These are phyloP conservation scores for Nasonia giraulti DNA, from an alignment of 1,140 invertebrate species.

Conservation along the genomic window DNA sequence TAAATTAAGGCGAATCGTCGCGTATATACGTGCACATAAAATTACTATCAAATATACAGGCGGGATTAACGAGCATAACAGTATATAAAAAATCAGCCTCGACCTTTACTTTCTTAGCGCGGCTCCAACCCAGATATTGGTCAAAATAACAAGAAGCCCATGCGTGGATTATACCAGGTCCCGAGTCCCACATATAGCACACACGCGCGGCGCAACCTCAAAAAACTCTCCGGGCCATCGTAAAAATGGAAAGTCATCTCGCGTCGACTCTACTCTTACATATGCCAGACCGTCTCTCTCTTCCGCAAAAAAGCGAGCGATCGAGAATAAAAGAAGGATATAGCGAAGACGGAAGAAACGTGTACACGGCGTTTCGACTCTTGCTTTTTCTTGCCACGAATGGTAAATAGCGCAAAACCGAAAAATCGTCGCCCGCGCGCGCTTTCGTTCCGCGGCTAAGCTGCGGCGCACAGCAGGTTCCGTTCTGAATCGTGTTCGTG, in stretches of 20 bases:
- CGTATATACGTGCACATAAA: too few relatives aligned
- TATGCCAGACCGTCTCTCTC: not conserved
- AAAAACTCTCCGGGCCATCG: not conserved
- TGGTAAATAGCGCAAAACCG: conserved; percentile 59
- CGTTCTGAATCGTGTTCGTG: conserved; percentile 42
- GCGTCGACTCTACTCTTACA: not conserved
- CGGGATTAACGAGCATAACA: not conserved
- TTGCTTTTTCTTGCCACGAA: conserved; percentile 54
- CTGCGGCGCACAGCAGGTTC: not conserved
- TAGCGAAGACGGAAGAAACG: not conserved
- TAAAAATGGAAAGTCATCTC: conserved; percentile 15
- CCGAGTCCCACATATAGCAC: too few relatives aligned
- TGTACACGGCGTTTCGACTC: not conserved
- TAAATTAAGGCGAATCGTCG: too few relatives aligned
- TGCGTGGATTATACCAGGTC: not conserved
- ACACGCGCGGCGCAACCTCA: not conserved
- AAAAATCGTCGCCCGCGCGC: conserved; percentile 33
- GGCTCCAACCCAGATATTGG: not conserved
- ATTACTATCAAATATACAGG: too few relatives aligned
- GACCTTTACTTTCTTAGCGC: not conserved
- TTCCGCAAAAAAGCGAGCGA: too few relatives aligned
- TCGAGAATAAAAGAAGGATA: not conserved
- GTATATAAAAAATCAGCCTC: not conserved
- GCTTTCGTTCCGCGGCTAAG: conserved; percentile 43
- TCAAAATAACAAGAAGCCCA: not conserved